phyloP scores from a whole-genome alignment of 2,888 invertebrate genomes.

The Argyra leucocephala region DNA sequence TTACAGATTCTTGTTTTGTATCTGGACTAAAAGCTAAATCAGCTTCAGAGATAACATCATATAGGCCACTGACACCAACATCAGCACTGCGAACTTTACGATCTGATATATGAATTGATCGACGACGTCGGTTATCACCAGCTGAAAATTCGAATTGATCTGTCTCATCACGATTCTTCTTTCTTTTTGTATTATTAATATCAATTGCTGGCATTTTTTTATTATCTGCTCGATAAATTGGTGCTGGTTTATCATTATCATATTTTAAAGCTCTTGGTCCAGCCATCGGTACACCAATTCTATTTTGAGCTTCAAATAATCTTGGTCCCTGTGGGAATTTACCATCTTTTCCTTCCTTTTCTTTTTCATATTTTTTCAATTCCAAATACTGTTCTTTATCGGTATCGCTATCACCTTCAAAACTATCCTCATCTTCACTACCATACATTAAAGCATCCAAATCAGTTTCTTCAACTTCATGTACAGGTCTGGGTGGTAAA shows the following conservation, averaged over 20 bases:
- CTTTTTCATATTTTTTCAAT: conserved; percentile 39
- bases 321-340: conserved; percentile 68
- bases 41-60: conserved; percentile 84
- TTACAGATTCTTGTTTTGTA: conserved; percentile 66
- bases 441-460: conserved; percentile 37
- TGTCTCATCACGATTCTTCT: conserved; percentile 17
- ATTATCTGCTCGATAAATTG: conserved; percentile 32
- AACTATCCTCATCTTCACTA: conserved; percentile 34
- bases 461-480: conserved; percentile 42
- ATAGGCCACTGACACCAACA: conserved; percentile 80
- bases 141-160: background rate
- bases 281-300: conserved; percentile 49
- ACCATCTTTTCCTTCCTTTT: conserved; percentile 41
- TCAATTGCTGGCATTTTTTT: conserved; percentile 21
- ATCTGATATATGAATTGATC: conserved; percentile 57
- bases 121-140: conserved; percentile 35
- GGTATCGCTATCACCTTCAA: conserved; percentile 24
- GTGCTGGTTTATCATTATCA: conserved; percentile 31
- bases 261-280: conserved; percentile 47
- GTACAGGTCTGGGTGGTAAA: conserved; percentile 37
- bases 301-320: conserved; percentile 48
- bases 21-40: conserved; percentile 84
- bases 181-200: conserved; percentile 13
- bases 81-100: conserved; percentile 73
- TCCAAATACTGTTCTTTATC: conserved; percentile 40